Evolutionary conservation across 1,140 invertebrate species (phyloP).

Genomic region (Solenopsis invicta): DNA sequence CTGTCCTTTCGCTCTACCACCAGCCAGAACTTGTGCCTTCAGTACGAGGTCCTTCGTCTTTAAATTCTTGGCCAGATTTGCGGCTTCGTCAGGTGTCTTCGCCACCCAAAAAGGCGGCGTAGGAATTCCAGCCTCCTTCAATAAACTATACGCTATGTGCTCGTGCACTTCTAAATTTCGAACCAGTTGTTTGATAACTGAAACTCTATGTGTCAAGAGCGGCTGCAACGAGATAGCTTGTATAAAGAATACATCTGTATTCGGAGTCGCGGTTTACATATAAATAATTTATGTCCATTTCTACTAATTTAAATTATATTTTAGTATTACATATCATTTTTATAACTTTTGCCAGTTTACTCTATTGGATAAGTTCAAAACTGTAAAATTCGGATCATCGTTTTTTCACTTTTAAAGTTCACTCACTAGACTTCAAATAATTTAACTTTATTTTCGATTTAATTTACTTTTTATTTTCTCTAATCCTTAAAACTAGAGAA

Average conservation of each 20-base stretch:
- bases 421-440: too few species aligned
- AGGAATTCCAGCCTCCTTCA: constrained; percentile 94
- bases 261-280: not conserved
- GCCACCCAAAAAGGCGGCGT: constrained; percentile 98
- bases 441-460: too few species aligned
- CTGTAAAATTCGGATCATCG: too few species aligned
- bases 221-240: constrained; percentile 58
- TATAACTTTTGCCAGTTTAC: too few species aligned
- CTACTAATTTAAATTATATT: not conserved
- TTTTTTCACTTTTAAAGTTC: too few species aligned
- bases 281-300: not conserved
- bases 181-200: constrained; percentile 88
- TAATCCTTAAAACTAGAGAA: too few species aligned
- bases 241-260: not conserved
- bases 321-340: not conserved
- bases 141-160: constrained; percentile 95
- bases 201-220: constrained; percentile 83
- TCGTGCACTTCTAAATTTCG: constrained; percentile 97
- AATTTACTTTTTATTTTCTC: too few species aligned
- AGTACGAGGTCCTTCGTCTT: constrained; percentile 95
- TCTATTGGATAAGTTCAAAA: too few species aligned
- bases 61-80: constrained; percentile 92
- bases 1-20: constrained; percentile 96
- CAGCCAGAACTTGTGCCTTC: constrained; percentile 98
- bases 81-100: constrained; percentile 93